Evolutionary conservation across 2,113 vertebrate species (phyloP), one percentile per base, ranked within the genome.

Genomic region (Oncorhynchus masou): DNA sequence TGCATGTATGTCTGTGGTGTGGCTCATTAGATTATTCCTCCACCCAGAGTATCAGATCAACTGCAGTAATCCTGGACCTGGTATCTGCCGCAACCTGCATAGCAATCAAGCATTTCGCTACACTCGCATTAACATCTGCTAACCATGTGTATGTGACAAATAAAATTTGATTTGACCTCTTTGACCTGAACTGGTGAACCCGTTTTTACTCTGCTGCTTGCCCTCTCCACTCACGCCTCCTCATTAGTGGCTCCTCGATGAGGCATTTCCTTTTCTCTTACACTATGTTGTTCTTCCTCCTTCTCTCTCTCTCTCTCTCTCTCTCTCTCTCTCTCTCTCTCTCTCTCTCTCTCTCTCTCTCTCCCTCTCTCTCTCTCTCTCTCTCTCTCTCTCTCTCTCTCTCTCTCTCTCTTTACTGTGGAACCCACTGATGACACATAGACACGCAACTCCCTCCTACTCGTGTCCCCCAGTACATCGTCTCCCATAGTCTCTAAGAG

Each of bases 231-330:
- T 78, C 81, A 16, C 78, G 73, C 80, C 72, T 84, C 84, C 89
- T 91, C 91, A 92, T 93, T 93, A 93, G 90, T 7, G 54, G 67
- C 60, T 85, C 16, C 76, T 82, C 82, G 70, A 77, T 80, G 82
- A 83, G 73, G 84, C 3, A 27, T 27, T 3, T 27, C 27, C 27
- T 3, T 27, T n/a, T 27, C 27, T 27, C 27, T 27, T 27, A 27
- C 27, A 27, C 27, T 27, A n/a, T n/a, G n/a, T n/a, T n/a, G n/a
- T n/a, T n/a, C n/a, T n/a, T 48, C 20, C n/a, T 34, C 29, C 19
- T 12, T 31, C 24, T 67, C 25, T n/a, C n/a, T n/a, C n/a, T 66
- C 54, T 34, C 29, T 31, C 48, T 48, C 62, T 68, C 19, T 12
- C 51, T 9, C 0, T 6, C 71, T 34, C 29, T 60, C 1, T 4